Base-by-base conservation (phyloP, 2,797 vertebrate genomes). In the Pipistrellus nathusii region DNA sequence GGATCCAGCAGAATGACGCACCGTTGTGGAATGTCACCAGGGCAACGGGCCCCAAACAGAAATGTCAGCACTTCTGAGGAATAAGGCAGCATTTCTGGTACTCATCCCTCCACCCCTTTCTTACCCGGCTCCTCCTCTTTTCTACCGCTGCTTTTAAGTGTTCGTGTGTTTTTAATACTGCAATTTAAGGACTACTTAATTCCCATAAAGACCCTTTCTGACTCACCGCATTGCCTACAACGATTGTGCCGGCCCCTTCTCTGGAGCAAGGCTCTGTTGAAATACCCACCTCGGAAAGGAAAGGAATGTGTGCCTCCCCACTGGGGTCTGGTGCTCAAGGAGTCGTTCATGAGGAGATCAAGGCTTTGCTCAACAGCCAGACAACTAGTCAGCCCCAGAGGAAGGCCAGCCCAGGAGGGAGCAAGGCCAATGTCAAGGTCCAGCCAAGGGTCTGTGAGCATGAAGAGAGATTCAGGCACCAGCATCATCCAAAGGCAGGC, bases 11-110 rank as follows among this genome's bases (percentile, higher is more conserved):
- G 93, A 76, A 32, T 90, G 96, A 96, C 55, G 6, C 35, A 2
- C 41, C 0, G 89, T 96, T 96, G 89, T 96, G 97, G 97, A 94
- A 94, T 89, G 51, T 96, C 93, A 4, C 97, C 77, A 95, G 95
- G 95, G 97, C 96, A 97, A 97, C 97, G 1, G 64, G 72, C 44
- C 82, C 94, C 91, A 97, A 97, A 97, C 94, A 97, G 95, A 97
- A 55, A 48, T 6, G 75, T 55, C 95, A 84, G 92, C 85, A 25
- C 88, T 95, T 94, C 81, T 85, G 87, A 57, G 94, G 76, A 89
- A 35, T 30, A 62, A 57, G 0, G 57, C 57, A 17, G 66, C 0
- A 12, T 32, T 78, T 48, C 88, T 86, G 89, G 88, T 4, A 4
- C 15, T 11, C 53, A 13, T 6, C 44, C 35, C 64, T 17, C 76